Evolutionary conservation across 92 coral and sea anemone species (phyloP).

Genomic region (Porites lobata): DNA sequence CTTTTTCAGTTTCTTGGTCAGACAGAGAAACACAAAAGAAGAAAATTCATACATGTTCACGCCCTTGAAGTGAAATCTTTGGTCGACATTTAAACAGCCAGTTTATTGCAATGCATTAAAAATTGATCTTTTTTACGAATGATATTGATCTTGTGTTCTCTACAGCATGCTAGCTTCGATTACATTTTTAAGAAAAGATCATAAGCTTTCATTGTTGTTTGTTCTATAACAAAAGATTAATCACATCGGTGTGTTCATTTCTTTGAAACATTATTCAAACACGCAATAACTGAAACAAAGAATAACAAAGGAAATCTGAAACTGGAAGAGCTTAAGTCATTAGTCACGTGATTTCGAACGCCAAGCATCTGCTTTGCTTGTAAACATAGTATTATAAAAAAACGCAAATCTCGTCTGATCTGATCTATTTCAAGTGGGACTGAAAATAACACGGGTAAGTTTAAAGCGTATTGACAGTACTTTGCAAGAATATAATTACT

Average conservation of each 20-base stretch:
- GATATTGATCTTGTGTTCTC: background rate
- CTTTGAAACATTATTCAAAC: background rate
- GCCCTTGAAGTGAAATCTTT: background rate
- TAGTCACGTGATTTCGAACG: background rate
- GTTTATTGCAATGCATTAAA: background rate
- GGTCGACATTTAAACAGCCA: background rate
- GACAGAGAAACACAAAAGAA: background rate
- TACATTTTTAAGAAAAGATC: background rate
- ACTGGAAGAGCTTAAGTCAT: background rate
- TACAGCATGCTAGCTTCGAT: background rate
- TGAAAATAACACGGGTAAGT: background rate
- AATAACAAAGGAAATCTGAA: background rate
- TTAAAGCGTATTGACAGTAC: background rate
- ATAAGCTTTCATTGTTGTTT: background rate
- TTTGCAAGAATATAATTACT: background rate
- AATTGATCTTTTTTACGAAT: background rate
- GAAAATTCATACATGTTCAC: background rate
- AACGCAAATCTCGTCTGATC: background rate
- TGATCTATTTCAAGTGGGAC: background rate
- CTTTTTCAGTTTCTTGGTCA: background rate
- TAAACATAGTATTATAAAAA: background rate
- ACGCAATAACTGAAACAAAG: constrained; percentile 10
- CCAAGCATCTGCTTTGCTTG: background rate
- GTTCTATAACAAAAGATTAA: background rate
- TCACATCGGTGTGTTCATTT: background rate